Base-by-base conservation (phyloP, 2,797 vertebrate genomes). In the Borostomias antarcticus region DNA sequence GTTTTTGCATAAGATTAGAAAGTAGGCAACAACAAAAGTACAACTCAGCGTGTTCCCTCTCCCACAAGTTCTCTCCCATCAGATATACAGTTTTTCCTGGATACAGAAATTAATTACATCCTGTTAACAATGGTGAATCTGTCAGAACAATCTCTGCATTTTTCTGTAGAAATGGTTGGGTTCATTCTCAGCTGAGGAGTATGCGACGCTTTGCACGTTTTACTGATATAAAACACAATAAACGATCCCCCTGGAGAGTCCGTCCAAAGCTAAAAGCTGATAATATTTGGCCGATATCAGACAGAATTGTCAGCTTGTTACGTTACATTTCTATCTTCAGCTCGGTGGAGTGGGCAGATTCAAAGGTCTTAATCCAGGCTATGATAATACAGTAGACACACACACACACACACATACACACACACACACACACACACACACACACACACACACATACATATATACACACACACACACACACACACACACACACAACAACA, bases 91-190 rank as follows among this genome's bases (percentile, higher is more conserved):
- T 62, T 68, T 37, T 66, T 43, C n/a, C 33, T 69, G 71, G 62
- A 72, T 47, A 32, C 60, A 43, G 32, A 66, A 82, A 73, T 74
- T 62, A 78, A 82, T 82, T 75, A 65, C 63, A 77, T 81, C 70
- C 53, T 62, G 57, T 45, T 57, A 63, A 57, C 6, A 77, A 74
- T 74, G 73, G 82, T 73, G 57, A 67, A 64, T 15, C 30, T 37
- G 35, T 37, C 8, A 37, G 35, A 37, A 47, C 2, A 23, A 1
- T 58, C 45, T 66, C 6, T 62, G 37, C 66, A 29, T 13, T 61
- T 15, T 32, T 11, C 37, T 8, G 13, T 13, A 26, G 37, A 15
- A 28, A 58, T 62, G 10, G 30, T 68, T 75, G 58, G 47, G 45
- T 64, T 59, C 19, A 73, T 74, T 28, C 72, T 66, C 64, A 79